Base-by-base conservation (phyloP, 2,113 vertebrate species). In the Syngnathoides biaculeatus region DNA sequence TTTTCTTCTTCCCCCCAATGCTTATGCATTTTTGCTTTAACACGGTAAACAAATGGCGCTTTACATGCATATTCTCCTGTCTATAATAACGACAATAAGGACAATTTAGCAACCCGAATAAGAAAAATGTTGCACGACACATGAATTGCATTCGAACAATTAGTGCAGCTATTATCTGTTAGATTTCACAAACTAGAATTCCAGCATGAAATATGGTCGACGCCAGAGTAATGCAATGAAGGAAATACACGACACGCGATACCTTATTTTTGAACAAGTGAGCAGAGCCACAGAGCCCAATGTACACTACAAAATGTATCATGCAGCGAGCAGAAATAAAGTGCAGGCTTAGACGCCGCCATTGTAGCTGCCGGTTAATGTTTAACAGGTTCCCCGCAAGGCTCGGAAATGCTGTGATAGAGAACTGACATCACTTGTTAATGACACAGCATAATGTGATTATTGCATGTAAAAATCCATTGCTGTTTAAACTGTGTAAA, bases 341-440 rank as follows among this genome's bases (percentile, higher is more conserved):
- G 73, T 84, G 74, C 78, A 65, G 66, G 75, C 84, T 82, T 87
- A 83, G 89, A 90, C 86, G 84, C 74, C 87, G 74, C 76, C 73
- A 79, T 79, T 74, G 74, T 58, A 75, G 74, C 64, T 68, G 72
- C 69, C 79, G 67, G 91, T 92, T 92, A 92, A 92, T 91, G 71
- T 91, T 92, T 92, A 91, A 92, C 83, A 70, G 78, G 58, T 74
- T 88, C 81, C 78, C 79, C n/a, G 22, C 77, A 50, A 75, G 68
- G 71, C 71, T 72, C 17, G 52, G 62, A 65, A 78, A 72, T 64
- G 56, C 73, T 73, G 40, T 60, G 65, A 77, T 8, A 63, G 50
- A 66, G 56, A 59, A 53, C 47, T 67, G 65, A 68, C 59, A 80
- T 69, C n/a, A 3, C 38, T 5, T 1, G 30, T 20, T 59, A 61